A percentile compares a stretch with the other conserved stretches of the same genome.
phyloP scores from a whole-genome alignment of 2,113 vertebrate genomes.

The Leucopsar rothschildi region DNA sequence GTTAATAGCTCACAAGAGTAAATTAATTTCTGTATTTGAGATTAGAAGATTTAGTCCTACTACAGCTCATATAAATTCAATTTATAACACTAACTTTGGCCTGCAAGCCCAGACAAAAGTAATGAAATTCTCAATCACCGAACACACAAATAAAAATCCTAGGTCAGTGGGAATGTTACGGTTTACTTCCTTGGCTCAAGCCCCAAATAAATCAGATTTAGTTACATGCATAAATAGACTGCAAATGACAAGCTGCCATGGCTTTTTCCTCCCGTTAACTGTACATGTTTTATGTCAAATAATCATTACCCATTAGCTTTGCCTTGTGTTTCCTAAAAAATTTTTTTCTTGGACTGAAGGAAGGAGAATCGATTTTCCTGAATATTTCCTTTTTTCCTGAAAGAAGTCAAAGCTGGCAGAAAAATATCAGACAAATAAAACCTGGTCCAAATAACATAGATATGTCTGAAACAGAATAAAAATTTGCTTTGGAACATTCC shows the following conservation, averaged over 20 bases:
- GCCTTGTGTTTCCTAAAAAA: neutral
- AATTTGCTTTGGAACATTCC: slow-evolving; percentile 12
- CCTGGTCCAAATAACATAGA: slow-evolving; percentile 17
- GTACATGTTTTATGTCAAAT: neutral
- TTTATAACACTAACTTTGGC: neutral
- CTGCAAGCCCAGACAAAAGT: neutral
- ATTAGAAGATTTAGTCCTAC: neutral
- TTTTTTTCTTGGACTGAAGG: neutral
- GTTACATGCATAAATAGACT: slow-evolving; percentile 58
- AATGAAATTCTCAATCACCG: neutral
- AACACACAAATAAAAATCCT: neutral
- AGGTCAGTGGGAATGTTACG: slow-evolving; percentile 14
- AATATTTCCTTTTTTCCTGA: neutral
- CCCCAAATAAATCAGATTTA: slow-evolving; percentile 57
- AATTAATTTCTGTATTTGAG: neutral
- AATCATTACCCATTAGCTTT: neutral
- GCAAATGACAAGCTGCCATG: slow-evolving; percentile 53
- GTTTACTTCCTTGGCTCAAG: slow-evolving; percentile 54
- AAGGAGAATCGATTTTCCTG: neutral
- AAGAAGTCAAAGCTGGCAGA: neutral
- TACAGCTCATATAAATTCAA: neutral
- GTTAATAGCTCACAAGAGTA: neutral
- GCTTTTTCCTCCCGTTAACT: slow-evolving; percentile 7
- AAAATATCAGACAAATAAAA: slow-evolving; percentile 33
- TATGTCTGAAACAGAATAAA: neutral